Base-by-base conservation (phyloP, 2,797 vertebrate species). In the Thamnophis elegans region DNA sequence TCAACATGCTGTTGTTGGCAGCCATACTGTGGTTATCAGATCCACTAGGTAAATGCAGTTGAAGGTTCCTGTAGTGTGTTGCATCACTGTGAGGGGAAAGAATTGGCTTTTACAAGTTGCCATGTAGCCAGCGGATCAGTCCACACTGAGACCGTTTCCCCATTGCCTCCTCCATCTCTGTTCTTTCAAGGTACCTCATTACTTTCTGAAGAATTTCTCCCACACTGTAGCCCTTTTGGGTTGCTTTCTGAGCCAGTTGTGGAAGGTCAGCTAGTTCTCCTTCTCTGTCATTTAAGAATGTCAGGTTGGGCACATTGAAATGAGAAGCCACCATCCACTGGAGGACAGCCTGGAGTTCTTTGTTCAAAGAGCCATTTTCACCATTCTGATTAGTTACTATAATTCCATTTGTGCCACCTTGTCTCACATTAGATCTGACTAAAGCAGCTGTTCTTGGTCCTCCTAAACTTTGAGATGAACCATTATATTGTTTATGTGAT, bases 251-350 rank as follows among this genome's bases (percentile, higher is more conserved):
- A 58, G 96, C 97, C 89, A 98, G 92, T 42, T 95, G 95, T 62
- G 95, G 95, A 93, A 98, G 97, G 96, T 97, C 97, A 53, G 96
- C 91, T 56, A 97, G 95, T 94, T 97, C 96, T 91, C 96, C 96
- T 22, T 94, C 95, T 36, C 97, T 95, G 6, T 96, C 95, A 73
- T 96, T 94, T 85, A 96, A 94, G 68, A 98, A 96, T 47, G 96
- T 96, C 65, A 98, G 94, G 73, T 95, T 95, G 32, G 96, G 95
- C 20, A 95, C 36, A 93, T 93, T 96, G 92, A 96, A 95, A 5
- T 97, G 97, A 26, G 98, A 98, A 32, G 97, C 97, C 58, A 96
- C 97, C 42, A 97, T 97, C 98, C 98, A 98, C 18, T 98, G 97
- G n/a, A 98, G 92, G 51, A 93, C 36, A 56, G 92, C 92, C 68